Evolutionary conservation across 2,113 vertebrate genomes (phyloP), one percentile per base, ranked within the genome.

Genomic region (Indri indri): DNA sequence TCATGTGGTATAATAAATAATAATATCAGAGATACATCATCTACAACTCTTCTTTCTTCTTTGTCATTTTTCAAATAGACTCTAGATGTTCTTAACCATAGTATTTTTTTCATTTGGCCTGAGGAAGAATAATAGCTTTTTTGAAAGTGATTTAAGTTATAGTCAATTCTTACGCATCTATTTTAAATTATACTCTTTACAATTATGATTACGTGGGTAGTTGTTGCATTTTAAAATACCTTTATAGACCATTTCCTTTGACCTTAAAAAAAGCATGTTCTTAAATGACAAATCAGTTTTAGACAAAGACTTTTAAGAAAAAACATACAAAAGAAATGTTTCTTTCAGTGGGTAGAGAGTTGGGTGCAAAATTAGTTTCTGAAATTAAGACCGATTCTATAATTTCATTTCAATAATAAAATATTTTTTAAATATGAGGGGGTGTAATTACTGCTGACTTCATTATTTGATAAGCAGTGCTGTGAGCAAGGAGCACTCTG

Each of bases 371-470:
- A 54, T 2, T n/a, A 71, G 34, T 59, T 84, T 90, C 30, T 89
- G 30, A 96, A 90, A 37, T 84, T 23, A 90, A 84, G 34, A n/a
- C 23, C 61, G 59, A 47, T 84, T 86, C 82, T 40, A 5, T 82
- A 85, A 63, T 88, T 65, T 8, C 34, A n/a, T 81, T 89, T 94
- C 45, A 89, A 17, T 81, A 84, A 83, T 76, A 93, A 90, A 73
- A 34, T 76, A 79, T 10, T 40, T 57, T 88, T 81, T 76, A 52
- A 73, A 83, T 70, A 23, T 37, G 79, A 76, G 32, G 22, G 1
- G 42, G 61, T 74, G 57, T 42, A 81, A 45, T 88, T 50, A 40
- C 25, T n/a, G 30, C 57, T 61, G n/a, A 30, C 66, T 76, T 87
- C 3, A 20, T 71, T 92, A 37, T 57, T 47, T 52, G 37, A 20